A percentile compares a stretch with the other conserved stretches of the same genome.
Conservation (phyloP, 2,113 vertebrate species). For the Scomber scombrus region DNA sequence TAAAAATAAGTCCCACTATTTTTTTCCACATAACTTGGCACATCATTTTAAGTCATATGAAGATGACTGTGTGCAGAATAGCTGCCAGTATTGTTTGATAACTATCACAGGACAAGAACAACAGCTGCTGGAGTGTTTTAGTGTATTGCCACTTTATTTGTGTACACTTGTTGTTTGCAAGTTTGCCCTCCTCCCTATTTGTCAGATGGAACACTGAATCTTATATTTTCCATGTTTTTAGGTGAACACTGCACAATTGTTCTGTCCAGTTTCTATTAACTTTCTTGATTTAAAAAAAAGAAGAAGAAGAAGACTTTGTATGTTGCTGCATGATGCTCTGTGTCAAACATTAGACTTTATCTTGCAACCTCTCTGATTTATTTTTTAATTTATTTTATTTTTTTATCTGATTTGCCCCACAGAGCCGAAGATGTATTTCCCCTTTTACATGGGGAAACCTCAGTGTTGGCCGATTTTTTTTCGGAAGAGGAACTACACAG, state of each 20-base stretch:
- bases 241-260: background rate
- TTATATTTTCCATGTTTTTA: background rate
- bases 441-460: conserved; percentile 80
- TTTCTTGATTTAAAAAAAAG: too few relatives aligned
- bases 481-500: conserved; percentile 86
- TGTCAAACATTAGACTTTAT: background rate
- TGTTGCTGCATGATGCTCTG: background rate
- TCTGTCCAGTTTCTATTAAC: background rate
- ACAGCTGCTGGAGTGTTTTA: background rate
- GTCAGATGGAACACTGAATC: background rate
- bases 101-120: too few relatives aligned
- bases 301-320: background rate
- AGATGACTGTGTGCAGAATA: too few relatives aligned
- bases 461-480: conserved; percentile 80
- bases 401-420: conserved; percentile 62
- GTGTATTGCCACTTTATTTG: background rate
- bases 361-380: background rate
- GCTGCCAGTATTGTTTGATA: background rate
- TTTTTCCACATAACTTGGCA: background rate
- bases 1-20: background rate
- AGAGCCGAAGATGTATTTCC: conserved; percentile 85
- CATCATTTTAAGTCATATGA: background rate
- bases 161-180: background rate
- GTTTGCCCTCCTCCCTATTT: background rate
- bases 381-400: conserved; percentile 24